phyloP scores from a whole-genome alignment of 2,888 invertebrate species.

The Heliconius hortense region DNA sequence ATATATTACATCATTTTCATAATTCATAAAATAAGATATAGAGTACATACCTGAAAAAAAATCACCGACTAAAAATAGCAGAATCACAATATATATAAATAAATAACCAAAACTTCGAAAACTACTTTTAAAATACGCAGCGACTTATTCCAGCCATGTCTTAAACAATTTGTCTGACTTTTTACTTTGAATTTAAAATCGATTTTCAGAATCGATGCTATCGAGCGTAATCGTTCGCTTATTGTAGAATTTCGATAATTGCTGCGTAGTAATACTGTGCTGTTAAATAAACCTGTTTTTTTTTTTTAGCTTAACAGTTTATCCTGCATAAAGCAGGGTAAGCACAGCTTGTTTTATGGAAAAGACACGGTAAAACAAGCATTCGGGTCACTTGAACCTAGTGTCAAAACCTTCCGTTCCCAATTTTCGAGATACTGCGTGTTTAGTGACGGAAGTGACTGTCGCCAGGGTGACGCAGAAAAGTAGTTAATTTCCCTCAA shows the following conservation, averaged over 20 bases:
- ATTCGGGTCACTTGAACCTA: not conserved
- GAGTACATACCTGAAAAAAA: no score
- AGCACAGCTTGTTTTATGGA: no score
- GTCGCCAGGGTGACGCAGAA: not conserved
- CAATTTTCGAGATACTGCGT: not conserved
- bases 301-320: not conserved
- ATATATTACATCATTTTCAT: no score
- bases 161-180: constrained; percentile 50
- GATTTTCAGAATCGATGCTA: constrained; percentile 51
- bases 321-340: no score
- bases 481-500: not conserved
- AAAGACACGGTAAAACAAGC: no score
- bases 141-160: constrained; percentile 46
- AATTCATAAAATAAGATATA: no score
- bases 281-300: not conserved
- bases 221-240: constrained; percentile 31
- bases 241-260: constrained; percentile 23
- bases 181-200: constrained; percentile 35
- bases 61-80: not conserved
- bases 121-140: constrained; percentile 4
- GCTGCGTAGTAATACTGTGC: not conserved
- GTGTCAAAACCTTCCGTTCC: not conserved
- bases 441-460: not conserved
- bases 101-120: constrained; percentile 2
- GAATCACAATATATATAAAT: not conserved